Percentiles rank a stretch among this genome's conserved stretches.
These are phyloP conservation scores for Myodes glareolus DNA, from an alignment of 2,113 vertebrate species.

Conservation along the genomic window DNA sequence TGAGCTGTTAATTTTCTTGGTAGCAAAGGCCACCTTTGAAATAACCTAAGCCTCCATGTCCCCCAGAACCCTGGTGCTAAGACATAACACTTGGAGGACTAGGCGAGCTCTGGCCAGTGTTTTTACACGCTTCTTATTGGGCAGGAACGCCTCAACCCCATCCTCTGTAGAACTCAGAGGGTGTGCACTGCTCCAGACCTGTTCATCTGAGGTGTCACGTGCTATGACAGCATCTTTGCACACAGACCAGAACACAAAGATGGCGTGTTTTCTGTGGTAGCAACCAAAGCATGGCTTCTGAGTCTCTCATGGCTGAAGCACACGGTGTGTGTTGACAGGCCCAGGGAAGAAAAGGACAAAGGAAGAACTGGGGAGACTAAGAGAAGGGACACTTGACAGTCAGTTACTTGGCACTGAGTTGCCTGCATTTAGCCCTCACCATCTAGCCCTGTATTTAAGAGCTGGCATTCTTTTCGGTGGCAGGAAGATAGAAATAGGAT, in stretches of 20 bases:
- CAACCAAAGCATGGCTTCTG: not conserved
- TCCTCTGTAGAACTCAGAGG: not conserved
- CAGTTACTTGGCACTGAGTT: not conserved
- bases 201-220: not conserved
- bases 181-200: not conserved
- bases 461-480: not conserved
- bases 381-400: not conserved
- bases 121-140: not conserved
- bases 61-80: not conserved
- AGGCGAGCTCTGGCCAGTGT: not conserved
- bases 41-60: not conserved
- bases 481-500: not conserved
- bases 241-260: not conserved
- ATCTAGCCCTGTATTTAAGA: not conserved
- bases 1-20: not conserved
- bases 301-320: constrained; percentile 5
- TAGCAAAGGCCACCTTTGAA: not conserved
- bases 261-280: not conserved
- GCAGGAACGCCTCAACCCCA: not conserved
- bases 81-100: not conserved
- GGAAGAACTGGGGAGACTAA: not conserved
- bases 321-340: not conserved
- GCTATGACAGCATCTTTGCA: not conserved
- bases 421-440: not conserved
- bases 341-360: not conserved